These are phyloP conservation scores for Leptodirus hochenwartii DNA, from an alignment of 2,888 invertebrate genomes.

Conservation along the genomic window DNA sequence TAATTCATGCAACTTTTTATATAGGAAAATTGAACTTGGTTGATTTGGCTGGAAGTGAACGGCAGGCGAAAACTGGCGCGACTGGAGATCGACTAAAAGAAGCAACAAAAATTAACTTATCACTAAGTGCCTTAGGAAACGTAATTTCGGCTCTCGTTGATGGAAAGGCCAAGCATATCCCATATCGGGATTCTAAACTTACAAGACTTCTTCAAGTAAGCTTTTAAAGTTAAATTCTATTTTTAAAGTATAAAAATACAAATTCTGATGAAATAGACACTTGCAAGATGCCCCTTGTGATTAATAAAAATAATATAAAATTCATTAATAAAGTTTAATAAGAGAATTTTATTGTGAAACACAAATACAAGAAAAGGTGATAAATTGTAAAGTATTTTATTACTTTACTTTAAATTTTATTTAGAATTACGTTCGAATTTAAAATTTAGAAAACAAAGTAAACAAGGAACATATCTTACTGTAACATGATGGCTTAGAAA, in stretches of 20 bases:
- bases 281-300: no score
- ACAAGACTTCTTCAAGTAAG: conserved; percentile 53
- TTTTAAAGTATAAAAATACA: no score
- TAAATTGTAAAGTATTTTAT: no score
- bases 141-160: conserved; percentile 77
- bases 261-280: no score
- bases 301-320: background rate
- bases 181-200: conserved; percentile 72
- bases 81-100: conserved; percentile 71
- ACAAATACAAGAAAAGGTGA: no score
- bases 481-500: no score
- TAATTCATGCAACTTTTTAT: conserved; percentile 3
- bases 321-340: background rate
- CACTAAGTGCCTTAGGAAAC: conserved; percentile 72
- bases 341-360: no score
- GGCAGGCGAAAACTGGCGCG: conserved; percentile 71
- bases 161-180: conserved; percentile 62
- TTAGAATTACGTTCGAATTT: no score
- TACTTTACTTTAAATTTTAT: no score
- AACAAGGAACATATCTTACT: no score
- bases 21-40: conserved; percentile 66
- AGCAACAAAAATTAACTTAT: conserved; percentile 78
- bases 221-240: no score
- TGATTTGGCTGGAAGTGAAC: conserved; percentile 76
- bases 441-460: no score